phyloP scores from a whole-genome alignment of 2,888 invertebrate species.

The Scaptomyza parva region DNA sequence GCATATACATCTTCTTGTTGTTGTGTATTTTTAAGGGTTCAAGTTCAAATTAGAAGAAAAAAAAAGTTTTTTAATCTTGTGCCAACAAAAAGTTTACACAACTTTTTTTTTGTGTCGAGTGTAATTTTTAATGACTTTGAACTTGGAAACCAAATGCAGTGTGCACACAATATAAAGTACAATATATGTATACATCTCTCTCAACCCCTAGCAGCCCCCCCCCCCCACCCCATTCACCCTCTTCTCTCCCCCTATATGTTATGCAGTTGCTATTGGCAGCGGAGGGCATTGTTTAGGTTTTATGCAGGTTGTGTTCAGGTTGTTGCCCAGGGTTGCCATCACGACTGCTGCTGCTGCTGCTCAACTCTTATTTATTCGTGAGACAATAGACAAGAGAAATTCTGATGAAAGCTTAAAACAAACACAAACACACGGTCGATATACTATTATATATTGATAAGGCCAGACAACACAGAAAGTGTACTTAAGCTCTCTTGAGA shows the following conservation, averaged over 20 bases:
- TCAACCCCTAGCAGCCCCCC: not conserved
- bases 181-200: not conserved
- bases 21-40: no score
- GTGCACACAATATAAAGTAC: constrained; percentile 14
- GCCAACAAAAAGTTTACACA: not conserved
- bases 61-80: no score
- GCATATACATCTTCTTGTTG: no score
- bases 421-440: not conserved
- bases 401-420: constrained; percentile 5
- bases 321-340: not conserved
- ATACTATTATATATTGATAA: no score
- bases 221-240: not conserved
- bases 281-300: constrained; percentile 30
- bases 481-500: no score
- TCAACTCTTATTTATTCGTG: constrained; percentile 34
- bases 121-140: constrained; percentile 49
- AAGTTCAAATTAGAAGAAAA: no score
- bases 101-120: not conserved
- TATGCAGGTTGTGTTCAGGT: constrained; percentile 12
- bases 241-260: not conserved
- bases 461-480: no score
- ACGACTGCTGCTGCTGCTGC: constrained; percentile 21
- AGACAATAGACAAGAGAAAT: constrained; percentile 23
- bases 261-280: constrained; percentile 29
- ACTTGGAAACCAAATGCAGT: constrained; percentile 35